Base-by-base conservation (phyloP, 2,797 vertebrate species). In the Percopsis omiscomaycus region DNA sequence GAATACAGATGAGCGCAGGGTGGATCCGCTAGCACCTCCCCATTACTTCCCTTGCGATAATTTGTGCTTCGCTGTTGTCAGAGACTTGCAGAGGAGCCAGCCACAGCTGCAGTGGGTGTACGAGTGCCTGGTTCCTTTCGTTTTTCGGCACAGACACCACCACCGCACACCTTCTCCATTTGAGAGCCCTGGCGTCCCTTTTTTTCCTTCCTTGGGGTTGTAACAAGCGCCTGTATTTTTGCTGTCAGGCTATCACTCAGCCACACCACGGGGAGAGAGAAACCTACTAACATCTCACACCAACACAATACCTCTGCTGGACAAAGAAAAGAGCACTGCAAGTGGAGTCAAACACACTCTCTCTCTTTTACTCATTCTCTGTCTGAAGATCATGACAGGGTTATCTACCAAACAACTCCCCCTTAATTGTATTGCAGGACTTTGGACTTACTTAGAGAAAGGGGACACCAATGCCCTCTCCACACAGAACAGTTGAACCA, bases 1-100 rank as follows among this genome's bases (percentile, higher is more conserved):
- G 84, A 86, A 85, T 87, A 86, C 80, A 84, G 79, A 89, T 79
- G 61, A 85, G 78, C 64, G 32, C 9, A 8, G 13, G 29, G 72
- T 67, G 61, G 57, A 76, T 58, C 60, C 6, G 22, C 55, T 63
- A 65, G 72, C 65, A 60, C 68, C 61, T 61, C 67, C 68, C 70
- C 58, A 65, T 74, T 74, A 74, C 54, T 57, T 51, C 29, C 54
- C 45, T 47, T 57, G 27, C 46, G 32, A 64, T 66, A 66, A 72
- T 72, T 42, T 70, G 63, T 52, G 50, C 61, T 48, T 68, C 62
- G 62, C 28, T 46, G 14, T 58, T 47, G 74, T 58, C 75, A 77
- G 78, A 80, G 69, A 8, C 61, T 30, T 30, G 52, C 62, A 11
- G 62, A 47, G 52, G 44, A 30, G 27, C 14, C 42, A 28, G 47